Evolutionary conservation across 2,113 vertebrate species (phyloP).

Genomic region (Stomatorhinus ivindoensis): DNA sequence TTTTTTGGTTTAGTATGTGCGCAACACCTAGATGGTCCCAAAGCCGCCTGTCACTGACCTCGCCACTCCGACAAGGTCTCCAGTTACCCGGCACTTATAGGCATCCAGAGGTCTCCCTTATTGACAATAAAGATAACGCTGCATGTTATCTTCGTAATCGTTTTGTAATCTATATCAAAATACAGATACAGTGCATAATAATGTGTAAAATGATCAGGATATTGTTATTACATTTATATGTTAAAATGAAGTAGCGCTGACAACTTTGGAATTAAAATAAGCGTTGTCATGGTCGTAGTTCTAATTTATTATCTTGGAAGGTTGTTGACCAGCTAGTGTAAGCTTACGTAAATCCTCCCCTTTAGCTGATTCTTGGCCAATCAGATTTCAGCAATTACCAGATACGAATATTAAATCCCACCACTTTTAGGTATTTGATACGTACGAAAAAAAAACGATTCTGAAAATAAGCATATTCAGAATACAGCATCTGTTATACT

Average conservation of each 20-base stretch:
- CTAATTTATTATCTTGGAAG: constrained; percentile 36
- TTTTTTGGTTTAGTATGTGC: background rate
- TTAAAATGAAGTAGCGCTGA: background rate
- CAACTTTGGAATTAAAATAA: constrained; percentile 2
- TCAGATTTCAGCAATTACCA: constrained; percentile 33
- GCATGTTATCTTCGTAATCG: constrained; percentile 11
- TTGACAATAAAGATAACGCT: constrained; percentile 19
- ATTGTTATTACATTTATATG: background rate
- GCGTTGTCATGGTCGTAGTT: background rate
- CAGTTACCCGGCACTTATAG: constrained; percentile 19
- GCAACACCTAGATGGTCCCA: constrained; percentile 2
- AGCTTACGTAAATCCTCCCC: constrained; percentile 32
- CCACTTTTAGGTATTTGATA: background rate
- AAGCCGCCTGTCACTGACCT: background rate
- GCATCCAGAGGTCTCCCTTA: constrained; percentile 20
- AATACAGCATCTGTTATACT: background rate
- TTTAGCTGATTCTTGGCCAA: constrained; percentile 36
- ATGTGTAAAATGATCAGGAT: background rate
- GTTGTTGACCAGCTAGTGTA: constrained; percentile 42
- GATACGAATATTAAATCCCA: constrained; percentile 12
- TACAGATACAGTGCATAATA: constrained; percentile 2
- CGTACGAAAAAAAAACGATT: background rate
- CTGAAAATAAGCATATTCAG: background rate
- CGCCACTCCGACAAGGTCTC: constrained; percentile 13
- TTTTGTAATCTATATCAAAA: constrained; percentile 14